phyloP scores from a whole-genome alignment of 2,113 vertebrate species.

The Otis tarda region DNA sequence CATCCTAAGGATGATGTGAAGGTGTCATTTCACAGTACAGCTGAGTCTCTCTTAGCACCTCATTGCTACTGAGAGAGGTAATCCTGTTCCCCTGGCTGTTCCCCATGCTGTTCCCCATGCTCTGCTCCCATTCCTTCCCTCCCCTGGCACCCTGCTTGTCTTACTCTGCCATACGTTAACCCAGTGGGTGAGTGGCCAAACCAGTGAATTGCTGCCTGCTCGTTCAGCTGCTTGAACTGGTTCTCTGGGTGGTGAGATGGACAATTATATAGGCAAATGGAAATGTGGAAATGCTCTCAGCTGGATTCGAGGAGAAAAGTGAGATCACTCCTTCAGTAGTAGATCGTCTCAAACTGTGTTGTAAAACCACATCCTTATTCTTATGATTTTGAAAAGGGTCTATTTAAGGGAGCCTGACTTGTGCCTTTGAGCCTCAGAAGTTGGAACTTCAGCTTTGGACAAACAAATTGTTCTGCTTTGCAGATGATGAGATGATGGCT shows the following conservation, averaged over 20 bases:
- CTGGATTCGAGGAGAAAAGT: neutral
- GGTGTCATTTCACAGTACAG: neutral
- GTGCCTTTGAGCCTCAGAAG: neutral
- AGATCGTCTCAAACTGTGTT: neutral
- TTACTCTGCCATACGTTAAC: neutral
- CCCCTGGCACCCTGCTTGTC: neutral
- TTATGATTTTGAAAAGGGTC: neutral
- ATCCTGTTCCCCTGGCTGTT: neutral
- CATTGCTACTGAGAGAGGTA: neutral
- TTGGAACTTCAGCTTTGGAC: neutral
- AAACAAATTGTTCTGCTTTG: neutral
- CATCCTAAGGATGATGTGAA: neutral
- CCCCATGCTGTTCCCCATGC: neutral
- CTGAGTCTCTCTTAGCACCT: neutral
- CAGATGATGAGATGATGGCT: neutral
- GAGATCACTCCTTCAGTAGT: neutral
- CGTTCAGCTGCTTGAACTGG: neutral
- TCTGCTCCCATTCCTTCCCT: neutral
- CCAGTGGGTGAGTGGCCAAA: neutral
- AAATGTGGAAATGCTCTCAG: neutral
- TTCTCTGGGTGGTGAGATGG: neutral
- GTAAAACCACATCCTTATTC: neutral
- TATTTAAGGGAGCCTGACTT: neutral
- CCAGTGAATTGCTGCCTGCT: neutral
- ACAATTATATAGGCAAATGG: neutral